phyloP scores from a whole-genome alignment of 2,888 invertebrate species.

The Lasioglossum morio region DNA sequence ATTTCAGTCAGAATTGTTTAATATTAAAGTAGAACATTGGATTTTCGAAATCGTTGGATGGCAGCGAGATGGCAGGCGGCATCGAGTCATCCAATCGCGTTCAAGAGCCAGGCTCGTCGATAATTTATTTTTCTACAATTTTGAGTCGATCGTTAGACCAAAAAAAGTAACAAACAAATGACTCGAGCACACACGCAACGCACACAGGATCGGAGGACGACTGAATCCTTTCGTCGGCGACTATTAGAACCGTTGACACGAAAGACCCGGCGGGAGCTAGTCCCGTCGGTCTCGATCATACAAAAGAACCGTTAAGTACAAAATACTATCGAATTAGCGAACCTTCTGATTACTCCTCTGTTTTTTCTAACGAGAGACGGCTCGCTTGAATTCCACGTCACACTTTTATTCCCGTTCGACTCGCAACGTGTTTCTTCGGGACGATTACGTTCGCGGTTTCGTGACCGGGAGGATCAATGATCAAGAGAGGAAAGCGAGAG shows the following conservation, averaged over 20 bases:
- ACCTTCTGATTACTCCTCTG: conserved; percentile 1
- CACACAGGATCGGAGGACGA: conserved; percentile 46
- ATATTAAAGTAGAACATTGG: not conserved
- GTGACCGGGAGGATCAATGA: conserved; percentile 44
- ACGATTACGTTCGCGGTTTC: conserved; percentile 4
- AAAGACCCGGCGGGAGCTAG: not conserved
- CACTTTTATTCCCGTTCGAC: conserved; percentile 11
- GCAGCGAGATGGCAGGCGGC: not conserved
- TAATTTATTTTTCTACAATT: conserved; percentile 82
- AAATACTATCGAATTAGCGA: not conserved
- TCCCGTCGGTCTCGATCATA: not conserved
- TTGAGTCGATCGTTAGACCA: conserved; percentile 74
- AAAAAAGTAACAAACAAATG: conserved; percentile 23
- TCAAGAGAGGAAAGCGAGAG: not conserved
- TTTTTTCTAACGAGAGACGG: conserved; percentile 12
- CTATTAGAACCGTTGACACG: not conserved
- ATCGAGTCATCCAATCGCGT: not conserved
- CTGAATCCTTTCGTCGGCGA: conserved; percentile 42
- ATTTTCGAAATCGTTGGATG: not conserved
- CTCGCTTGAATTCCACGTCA: conserved; percentile 3
- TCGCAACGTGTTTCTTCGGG: conserved; percentile 13
- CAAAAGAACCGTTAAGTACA: conserved; percentile 12
- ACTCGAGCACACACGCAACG: conserved; percentile 61
- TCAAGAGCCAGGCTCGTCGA: conserved; percentile 63
- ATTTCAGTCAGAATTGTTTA: not conserved